These are phyloP conservation scores for Aplodontia rufa DNA, from an alignment of 2,113 vertebrate species.

Conservation along the genomic window DNA sequence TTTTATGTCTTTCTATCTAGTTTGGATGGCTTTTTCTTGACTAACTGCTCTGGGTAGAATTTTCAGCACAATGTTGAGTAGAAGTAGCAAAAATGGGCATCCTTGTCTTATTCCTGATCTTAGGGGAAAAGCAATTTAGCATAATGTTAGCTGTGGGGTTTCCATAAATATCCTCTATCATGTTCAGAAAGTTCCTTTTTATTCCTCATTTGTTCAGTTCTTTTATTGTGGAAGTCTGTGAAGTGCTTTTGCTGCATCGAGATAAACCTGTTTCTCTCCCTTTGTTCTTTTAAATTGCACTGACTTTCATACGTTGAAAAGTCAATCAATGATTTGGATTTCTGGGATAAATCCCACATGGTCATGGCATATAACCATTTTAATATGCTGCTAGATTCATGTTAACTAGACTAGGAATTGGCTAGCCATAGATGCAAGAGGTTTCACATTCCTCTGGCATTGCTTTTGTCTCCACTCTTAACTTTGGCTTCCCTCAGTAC, in stretches of 20 bases:
- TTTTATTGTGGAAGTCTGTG: background rate
- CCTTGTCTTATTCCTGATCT: background rate
- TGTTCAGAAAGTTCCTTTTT: background rate
- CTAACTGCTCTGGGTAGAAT: background rate
- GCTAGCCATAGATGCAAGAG: background rate
- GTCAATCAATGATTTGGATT: background rate
- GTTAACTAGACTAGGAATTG: background rate
- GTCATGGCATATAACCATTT: background rate
- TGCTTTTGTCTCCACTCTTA: background rate
- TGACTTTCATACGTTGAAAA: background rate
- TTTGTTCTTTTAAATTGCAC: background rate
- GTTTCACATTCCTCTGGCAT: background rate
- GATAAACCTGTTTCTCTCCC: background rate
- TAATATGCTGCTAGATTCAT: background rate
- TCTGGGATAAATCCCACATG: background rate
- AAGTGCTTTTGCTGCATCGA: background rate
- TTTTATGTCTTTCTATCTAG: background rate
- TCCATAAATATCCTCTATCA: background rate
- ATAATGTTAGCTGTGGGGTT: background rate
- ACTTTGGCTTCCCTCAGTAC: background rate
- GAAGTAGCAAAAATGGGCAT: background rate
- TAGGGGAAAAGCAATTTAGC: background rate
- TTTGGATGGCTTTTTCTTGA: background rate
- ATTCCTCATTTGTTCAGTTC: no score
- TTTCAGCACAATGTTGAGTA: background rate